Evolutionary conservation across 2,888 invertebrate species (phyloP).

Genomic region (Rhingia rostrata): DNA sequence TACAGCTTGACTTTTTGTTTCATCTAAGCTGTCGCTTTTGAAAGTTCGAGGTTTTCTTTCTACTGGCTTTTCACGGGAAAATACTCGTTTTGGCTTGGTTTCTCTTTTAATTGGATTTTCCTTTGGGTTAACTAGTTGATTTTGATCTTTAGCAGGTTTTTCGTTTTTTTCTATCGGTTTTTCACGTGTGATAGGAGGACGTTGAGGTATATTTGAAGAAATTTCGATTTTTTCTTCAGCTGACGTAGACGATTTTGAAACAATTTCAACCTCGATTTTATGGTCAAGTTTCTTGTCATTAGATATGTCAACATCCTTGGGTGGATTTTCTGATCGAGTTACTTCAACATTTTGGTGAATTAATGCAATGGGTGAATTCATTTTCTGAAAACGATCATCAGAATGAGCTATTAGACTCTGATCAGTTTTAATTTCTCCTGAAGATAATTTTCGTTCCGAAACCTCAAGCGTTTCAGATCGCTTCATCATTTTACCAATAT

Average conservation of each 20-base stretch:
- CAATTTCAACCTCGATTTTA: no score
- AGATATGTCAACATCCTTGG: no score
- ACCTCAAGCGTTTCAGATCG: neutral
- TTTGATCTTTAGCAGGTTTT: neutral
- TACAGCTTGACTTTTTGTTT: neutral
- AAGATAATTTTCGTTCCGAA: no score
- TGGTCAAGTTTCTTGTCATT: no score
- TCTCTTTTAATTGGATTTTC: neutral
- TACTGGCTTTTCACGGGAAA: neutral
- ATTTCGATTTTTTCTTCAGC: no score
- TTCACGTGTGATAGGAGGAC: slow-evolving; percentile 12
- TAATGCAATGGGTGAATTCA: no score
- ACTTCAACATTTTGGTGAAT: no score
- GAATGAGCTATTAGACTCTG: no score
- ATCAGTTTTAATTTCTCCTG: no score
- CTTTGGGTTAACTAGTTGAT: neutral
- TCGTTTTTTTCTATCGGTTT: slow-evolving; percentile 1
- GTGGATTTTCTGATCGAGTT: no score
- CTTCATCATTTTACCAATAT: neutral
- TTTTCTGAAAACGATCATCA: no score
- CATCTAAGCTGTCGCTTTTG: slow-evolving; percentile 11
- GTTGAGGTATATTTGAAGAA: neutral
- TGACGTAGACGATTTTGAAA: no score
- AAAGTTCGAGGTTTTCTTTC: slow-evolving; percentile 7
- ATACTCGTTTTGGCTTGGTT: neutral